Evolutionary conservation across 2,113 vertebrate species (phyloP).

Genomic region (Pelobates fuscus): DNA sequence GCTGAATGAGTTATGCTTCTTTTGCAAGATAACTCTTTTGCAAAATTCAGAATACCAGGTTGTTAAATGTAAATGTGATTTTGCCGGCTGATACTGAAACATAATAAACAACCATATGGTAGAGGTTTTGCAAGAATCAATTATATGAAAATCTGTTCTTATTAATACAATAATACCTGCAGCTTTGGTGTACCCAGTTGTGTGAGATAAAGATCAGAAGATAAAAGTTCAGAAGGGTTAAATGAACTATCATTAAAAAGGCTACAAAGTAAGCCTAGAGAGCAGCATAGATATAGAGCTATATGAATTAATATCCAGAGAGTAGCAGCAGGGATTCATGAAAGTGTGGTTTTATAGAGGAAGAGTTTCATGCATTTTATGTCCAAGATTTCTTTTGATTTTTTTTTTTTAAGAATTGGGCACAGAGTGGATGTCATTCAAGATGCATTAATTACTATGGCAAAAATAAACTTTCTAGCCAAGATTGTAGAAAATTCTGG

Average conservation of each 20-base stretch:
- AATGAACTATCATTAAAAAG: conserved; percentile 5
- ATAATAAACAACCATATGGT: conserved; percentile 38
- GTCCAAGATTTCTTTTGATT: too few relatives aligned
- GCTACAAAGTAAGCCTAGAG: background rate
- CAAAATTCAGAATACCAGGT: background rate
- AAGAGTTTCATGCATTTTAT: conserved; percentile 34
- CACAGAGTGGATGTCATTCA: conserved; percentile 24
- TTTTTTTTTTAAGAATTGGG: conserved; percentile 33
- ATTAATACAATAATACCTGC: conserved; percentile 23
- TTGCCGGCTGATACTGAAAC: conserved; percentile 19
- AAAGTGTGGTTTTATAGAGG: too few relatives aligned
- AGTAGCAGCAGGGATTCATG: conserved; percentile 12
- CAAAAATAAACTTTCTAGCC: background rate
- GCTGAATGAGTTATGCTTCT: background rate
- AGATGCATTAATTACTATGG: conserved; percentile 15
- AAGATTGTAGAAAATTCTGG: background rate
- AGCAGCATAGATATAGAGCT: background rate
- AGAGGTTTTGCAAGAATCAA: conserved; percentile 33
- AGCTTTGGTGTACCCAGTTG: background rate
- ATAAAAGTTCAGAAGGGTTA: conserved; percentile 14
- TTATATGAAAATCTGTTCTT: conserved; percentile 33
- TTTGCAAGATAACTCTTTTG: conserved; percentile 11
- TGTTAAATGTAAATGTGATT: conserved; percentile 28
- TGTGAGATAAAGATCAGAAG: background rate
- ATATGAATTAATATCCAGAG: background rate